A percentile compares a stretch with the other conserved stretches of the same genome.
phyloP scores from a whole-genome alignment of 1,140 invertebrate species.

The Euglossa dilemma region DNA sequence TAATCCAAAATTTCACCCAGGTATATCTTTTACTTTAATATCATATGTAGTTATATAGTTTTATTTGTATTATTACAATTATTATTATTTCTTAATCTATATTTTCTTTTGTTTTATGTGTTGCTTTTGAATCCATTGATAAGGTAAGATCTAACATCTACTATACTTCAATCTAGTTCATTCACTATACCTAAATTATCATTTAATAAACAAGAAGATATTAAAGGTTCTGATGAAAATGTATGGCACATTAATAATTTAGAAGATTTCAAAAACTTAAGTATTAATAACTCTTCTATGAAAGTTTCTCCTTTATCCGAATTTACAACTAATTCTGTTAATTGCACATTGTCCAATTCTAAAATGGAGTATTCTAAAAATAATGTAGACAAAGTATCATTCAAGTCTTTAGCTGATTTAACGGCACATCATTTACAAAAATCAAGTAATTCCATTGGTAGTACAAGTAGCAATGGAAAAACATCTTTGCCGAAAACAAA shows the following conservation, averaged over 20 bases:
- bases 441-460: conserved; percentile 43
- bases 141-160: conserved; percentile 83
- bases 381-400: conserved; percentile 42
- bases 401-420: conserved; percentile 73
- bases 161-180: conserved; percentile 39
- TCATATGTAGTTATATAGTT: too few species aligned
- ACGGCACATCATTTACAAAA: conserved; percentile 76
- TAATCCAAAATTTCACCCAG: conserved; percentile 63
- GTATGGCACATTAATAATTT: conserved; percentile 1
- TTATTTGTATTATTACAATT: too few species aligned
- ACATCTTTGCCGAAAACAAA: conserved; percentile 28
- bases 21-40: conserved; percentile 61
- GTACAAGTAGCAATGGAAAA: conserved; percentile 15
- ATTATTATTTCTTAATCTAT: conserved; percentile 54
- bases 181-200: conserved; percentile 71
- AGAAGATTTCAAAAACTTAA: conserved; percentile 26
- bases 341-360: conserved; percentile 3
- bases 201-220: conserved; percentile 52
- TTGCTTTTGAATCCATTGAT: conserved; percentile 74
- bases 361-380: background rate
- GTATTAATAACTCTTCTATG: conserved; percentile 11
- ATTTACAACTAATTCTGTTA: conserved; percentile 45
- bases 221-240: conserved; percentile 38
- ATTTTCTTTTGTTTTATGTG: conserved; percentile 81
- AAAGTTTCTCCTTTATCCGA: conserved; percentile 47